These are phyloP conservation scores for Crenuchus spilurus DNA, from an alignment of 2,797 vertebrate species.

Conservation along the genomic window DNA sequence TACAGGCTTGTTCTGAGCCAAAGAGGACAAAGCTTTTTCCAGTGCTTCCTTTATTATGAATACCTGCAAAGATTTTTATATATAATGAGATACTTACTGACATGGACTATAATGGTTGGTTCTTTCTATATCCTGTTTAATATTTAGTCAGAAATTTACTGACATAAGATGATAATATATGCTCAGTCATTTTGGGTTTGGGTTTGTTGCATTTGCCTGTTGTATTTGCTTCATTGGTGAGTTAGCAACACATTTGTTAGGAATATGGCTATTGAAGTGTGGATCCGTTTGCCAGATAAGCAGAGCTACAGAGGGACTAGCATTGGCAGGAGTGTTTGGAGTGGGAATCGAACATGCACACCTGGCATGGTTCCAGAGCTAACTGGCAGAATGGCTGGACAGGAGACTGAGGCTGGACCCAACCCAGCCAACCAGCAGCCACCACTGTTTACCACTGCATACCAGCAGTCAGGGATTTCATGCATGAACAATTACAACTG, in stretches of 20 bases:
- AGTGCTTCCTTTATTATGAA: no score
- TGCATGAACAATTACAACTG: constrained; percentile 28
- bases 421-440: neutral
- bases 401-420: neutral
- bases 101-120: no score
- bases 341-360: neutral
- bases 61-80: no score
- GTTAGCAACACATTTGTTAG: neutral
- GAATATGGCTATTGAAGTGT: neutral
- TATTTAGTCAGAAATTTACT: no score
- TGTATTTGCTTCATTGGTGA: no score
- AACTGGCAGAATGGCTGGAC: constrained; percentile 31
- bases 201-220: no score
- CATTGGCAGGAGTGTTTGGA: neutral
- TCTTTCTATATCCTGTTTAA: no score
- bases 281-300: constrained; percentile 36
- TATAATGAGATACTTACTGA: no score
- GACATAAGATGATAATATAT: no score
- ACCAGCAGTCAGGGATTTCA: constrained; percentile 23
- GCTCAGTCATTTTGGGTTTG: no score
- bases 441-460: constrained; percentile 34
- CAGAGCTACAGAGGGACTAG: neutral
- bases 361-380: constrained; percentile 31
- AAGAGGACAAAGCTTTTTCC: no score
- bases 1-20: no score